A percentile compares a stretch with the other conserved stretches of the same genome.
phyloP scores from a whole-genome alignment of 2,797 vertebrate genomes.

The Anguilla obscura region DNA sequence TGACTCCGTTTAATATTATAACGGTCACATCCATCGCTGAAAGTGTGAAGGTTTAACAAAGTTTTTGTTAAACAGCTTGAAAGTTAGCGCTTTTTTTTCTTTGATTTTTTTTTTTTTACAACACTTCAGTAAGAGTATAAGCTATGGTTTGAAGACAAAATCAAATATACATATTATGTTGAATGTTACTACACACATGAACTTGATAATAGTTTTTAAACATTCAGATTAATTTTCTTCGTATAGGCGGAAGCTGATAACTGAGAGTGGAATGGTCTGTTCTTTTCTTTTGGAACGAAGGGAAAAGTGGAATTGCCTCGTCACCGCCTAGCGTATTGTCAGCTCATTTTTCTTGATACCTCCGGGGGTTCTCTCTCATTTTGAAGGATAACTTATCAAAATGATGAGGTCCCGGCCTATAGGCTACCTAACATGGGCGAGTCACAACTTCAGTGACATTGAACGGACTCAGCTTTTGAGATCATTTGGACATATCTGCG shows the following conservation, averaged over 20 bases:
- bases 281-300: background rate
- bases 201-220: background rate
- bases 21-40: slow-evolving; percentile 55
- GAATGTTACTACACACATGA: background rate
- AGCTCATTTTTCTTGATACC: background rate
- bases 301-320: background rate
- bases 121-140: background rate
- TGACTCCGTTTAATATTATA: slow-evolving; percentile 52
- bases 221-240: no score
- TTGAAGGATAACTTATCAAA: background rate
- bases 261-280: background rate
- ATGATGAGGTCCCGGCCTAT: background rate
- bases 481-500: background rate
- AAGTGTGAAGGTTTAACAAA: no score
- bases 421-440: background rate
- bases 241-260: background rate
- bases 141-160: background rate
- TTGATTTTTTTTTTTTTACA: background rate
- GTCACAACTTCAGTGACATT: background rate
- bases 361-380: background rate
- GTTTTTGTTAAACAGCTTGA: background rate
- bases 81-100: background rate
- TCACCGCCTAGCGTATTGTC: background rate
- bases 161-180: background rate
- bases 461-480: background rate